A percentile compares a stretch with the other conserved stretches of the same genome.
Evolutionary conservation across 2,888 invertebrate genomes (phyloP).

Genomic region (Prenolepis imparis): DNA sequence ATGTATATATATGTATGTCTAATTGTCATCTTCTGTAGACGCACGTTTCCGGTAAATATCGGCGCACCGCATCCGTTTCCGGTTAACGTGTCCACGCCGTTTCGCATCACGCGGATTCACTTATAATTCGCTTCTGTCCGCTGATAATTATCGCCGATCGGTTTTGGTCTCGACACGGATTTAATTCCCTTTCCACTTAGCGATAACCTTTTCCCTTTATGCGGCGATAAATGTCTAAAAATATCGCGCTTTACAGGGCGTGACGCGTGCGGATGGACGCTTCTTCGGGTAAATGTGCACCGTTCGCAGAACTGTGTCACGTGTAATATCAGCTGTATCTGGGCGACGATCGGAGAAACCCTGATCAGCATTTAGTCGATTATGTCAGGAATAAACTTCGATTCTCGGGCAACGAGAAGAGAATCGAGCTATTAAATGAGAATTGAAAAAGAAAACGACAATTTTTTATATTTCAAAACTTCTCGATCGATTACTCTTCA

Average conservation of each 20-base stretch:
- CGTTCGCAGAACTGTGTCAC: conserved; percentile 30
- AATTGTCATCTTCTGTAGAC: conserved; percentile 6
- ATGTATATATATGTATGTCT: not conserved
- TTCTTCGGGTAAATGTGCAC: not conserved
- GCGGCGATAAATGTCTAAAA: conserved; percentile 39
- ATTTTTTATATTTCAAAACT: not conserved
- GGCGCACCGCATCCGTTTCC: conserved; percentile 1
- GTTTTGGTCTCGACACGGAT: not conserved
- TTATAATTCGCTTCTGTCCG: conserved; percentile 3
- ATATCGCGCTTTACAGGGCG: conserved; percentile 32
- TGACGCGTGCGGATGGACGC: conserved; percentile 20
- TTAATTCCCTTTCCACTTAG: not conserved
- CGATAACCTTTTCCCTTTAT: conserved; percentile 15
- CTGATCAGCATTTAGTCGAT: not conserved
- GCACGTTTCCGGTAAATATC: not conserved
- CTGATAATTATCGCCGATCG: not conserved
- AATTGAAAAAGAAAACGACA: not conserved
- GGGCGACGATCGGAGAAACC: not conserved
- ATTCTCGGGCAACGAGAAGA: not conserved
- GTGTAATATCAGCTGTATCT: conserved; percentile 20
- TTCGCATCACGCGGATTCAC: not conserved
- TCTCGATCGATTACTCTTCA: not conserved
- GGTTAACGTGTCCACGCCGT: not conserved
- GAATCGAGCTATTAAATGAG: not conserved
- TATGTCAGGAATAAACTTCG: conserved; percentile 3